phyloP scores from a whole-genome alignment of 2,797 vertebrate species.

The Leptodon cayanensis region DNA sequence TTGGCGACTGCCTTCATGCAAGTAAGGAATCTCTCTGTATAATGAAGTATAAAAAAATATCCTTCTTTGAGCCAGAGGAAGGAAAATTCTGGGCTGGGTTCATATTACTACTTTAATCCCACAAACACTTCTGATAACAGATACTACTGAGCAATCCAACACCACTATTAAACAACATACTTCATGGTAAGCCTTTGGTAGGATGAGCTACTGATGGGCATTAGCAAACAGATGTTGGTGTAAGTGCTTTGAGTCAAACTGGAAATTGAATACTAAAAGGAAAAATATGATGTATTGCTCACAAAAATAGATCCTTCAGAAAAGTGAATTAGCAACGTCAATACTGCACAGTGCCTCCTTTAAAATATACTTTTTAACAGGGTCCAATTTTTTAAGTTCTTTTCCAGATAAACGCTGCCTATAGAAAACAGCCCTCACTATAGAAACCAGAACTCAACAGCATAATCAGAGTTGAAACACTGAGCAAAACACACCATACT shows the following conservation, averaged over 20 bases:
- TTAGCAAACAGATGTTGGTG: not conserved
- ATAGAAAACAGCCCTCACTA: not conserved
- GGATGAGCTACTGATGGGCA: not conserved
- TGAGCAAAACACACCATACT: not conserved
- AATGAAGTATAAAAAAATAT: not conserved
- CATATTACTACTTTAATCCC: not conserved
- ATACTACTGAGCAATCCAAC: not conserved
- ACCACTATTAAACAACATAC: not conserved
- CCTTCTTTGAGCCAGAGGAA: not conserved
- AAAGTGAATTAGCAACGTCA: not conserved
- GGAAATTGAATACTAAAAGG: not conserved
- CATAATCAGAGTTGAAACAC: accelerated
- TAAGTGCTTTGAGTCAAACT: not conserved
- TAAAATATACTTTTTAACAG: not conserved
- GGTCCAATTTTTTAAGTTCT: not conserved
- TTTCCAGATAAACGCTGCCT: not conserved
- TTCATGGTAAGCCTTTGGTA: not conserved
- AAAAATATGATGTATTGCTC: not conserved
- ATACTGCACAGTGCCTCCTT: not conserved
- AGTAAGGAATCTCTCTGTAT: not conserved
- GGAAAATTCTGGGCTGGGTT: not conserved
- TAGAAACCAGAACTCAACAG: not conserved
- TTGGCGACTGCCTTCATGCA: not conserved
- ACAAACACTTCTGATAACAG: not conserved
- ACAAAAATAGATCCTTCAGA: not conserved